A percentile compares a stretch with the other conserved stretches of the same genome.
Conservation (phyloP, 2,113 vertebrate genomes). For the Ploceus nigricollis region DNA sequence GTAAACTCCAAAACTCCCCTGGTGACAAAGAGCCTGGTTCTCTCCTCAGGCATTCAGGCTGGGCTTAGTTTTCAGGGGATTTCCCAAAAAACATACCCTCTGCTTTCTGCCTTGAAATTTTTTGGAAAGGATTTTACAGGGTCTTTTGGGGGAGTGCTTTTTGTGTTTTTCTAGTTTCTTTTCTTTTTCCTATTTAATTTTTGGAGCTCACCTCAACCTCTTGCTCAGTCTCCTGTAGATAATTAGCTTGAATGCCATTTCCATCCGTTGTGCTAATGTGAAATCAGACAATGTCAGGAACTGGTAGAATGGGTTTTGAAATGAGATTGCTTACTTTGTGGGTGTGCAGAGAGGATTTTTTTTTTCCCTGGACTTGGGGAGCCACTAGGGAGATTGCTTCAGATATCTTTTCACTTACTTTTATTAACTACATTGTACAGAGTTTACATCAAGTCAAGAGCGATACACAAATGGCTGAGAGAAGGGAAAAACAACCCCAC, state of each 20-base stretch:
- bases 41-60: not conserved
- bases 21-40: not conserved
- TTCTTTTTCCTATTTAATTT: slow-evolving; percentile 10
- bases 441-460: not conserved
- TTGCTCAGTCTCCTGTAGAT: slow-evolving; percentile 54
- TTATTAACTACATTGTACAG: not conserved
- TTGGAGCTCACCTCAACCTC: slow-evolving; percentile 54
- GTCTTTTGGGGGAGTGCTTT: not conserved
- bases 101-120: not conserved
- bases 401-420: not conserved
- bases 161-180: not conserved
- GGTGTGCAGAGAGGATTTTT: not conserved
- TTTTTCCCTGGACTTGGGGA: not conserved
- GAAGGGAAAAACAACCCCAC: not conserved
- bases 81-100: not conserved
- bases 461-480: fast-evolving
- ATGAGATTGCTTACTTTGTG: slow-evolving; percentile 54
- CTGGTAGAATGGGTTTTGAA: slow-evolving; percentile 52
- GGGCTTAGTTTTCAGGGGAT: not conserved
- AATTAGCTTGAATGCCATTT: slow-evolving; percentile 64
- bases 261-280: slow-evolving; percentile 58
- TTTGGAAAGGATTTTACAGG: not conserved
- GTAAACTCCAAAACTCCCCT: not conserved
- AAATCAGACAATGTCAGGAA: slow-evolving; percentile 62
- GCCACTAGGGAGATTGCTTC: not conserved